Base-by-base conservation (phyloP, 2,888 invertebrate species). In the Chaetoderma sp. region DNA sequence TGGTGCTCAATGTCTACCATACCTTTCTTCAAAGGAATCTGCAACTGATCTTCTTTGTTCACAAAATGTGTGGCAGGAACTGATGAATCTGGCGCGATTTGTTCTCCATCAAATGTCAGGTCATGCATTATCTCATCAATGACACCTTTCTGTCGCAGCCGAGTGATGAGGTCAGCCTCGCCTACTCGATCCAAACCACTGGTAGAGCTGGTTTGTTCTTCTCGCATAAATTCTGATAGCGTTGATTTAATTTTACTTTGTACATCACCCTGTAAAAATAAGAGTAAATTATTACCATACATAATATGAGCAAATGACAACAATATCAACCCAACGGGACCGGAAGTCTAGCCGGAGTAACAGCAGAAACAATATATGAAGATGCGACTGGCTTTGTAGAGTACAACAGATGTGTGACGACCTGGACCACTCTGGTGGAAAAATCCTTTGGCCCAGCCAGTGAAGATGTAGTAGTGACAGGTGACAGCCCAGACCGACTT, bases 141-240 rank as follows among this genome's bases (percentile, higher is more conserved):
- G 1, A 84, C 71, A 10, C 84, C 84, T 59, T 75, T 72, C 66
- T 81, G 78, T 44, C 77, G 72, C 16, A 84, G 69, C 10, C 77
- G 90, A 4, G 82, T 79, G 25, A 88, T 77, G 44, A 89, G 76
- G 63, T 85, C 82, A 36, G 83, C 81, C 60, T 87, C 87, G 28
- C 78, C 79, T 36, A 84, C 67, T 16, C 61, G 67, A 16, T 68
- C 71, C 25, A 62, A 59, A 13, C 71, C 62, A n/a, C n/a, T n/a
- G n/a, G n/a, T n/a, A n/a, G n/a, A n/a, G n/a, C 78, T 74, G 44
- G 69, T 60, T 16, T 75, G 78, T 18, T 79, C 78, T 54, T 81
- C 75, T 45, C 78, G 71, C 70, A 83, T 75, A n/a, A 72, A 75
- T 55, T 81, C 73, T 63, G 78, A 73, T 69, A 83, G 60, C 75